phyloP scores from a whole-genome alignment of 2,888 invertebrate genomes.

The Dysmachus trigonus region DNA sequence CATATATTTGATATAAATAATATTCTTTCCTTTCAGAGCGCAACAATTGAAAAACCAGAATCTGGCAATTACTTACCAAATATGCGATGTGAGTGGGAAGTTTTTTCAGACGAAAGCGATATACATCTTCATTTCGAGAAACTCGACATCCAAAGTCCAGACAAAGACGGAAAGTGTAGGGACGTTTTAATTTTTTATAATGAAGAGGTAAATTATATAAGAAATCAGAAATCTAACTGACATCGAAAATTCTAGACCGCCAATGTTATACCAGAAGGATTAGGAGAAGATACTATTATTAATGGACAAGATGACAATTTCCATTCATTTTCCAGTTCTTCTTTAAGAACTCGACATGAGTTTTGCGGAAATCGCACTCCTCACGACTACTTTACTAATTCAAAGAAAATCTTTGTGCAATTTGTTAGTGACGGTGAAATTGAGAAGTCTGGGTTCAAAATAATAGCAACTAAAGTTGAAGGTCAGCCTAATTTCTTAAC shows the following conservation, averaged over 20 bases:
- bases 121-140: conserved; percentile 68
- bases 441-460: conserved; percentile 72
- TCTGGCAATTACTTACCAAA: conserved; percentile 69
- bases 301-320: conserved; percentile 51
- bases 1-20: not conserved
- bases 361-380: conserved; percentile 68
- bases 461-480: conserved; percentile 68
- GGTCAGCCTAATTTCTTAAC: conserved; percentile 59
- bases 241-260: not conserved
- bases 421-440: conserved; percentile 65
- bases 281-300: conserved; percentile 62
- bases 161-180: conserved; percentile 63
- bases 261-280: conserved; percentile 56
- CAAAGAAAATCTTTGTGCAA: conserved; percentile 63
- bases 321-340: not conserved
- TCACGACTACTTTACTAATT: conserved; percentile 66
- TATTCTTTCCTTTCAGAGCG: conserved; percentile 53
- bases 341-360: conserved; percentile 53
- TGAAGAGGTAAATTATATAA: conserved; percentile 43
- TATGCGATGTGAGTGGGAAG: conserved; percentile 69
- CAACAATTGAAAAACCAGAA: conserved; percentile 62
- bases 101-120: conserved; percentile 53
- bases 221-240: not conserved
- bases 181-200: conserved; percentile 60
- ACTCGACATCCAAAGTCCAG: conserved; percentile 67